These are phyloP conservation scores for Pangasius larnaudii DNA, from an alignment of 2,797 vertebrate genomes.

Conservation along the genomic window DNA sequence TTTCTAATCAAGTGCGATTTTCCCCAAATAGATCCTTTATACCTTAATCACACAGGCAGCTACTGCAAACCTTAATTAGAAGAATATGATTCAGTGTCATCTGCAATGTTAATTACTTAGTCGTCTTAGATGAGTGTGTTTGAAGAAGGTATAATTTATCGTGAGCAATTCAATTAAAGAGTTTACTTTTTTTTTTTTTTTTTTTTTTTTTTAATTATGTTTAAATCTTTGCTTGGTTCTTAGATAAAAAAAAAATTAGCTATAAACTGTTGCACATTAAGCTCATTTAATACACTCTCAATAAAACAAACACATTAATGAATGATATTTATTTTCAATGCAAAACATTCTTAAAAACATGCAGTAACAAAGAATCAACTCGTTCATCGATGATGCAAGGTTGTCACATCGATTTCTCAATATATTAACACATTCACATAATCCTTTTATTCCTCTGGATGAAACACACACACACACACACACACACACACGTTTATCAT, in stretches of 20 bases:
- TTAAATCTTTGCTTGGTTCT: background rate
- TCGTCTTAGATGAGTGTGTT: background rate
- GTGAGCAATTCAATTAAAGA: background rate
- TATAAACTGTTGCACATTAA: background rate
- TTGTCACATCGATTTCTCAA: background rate
- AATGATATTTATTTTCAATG: background rate
- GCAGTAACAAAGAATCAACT: background rate
- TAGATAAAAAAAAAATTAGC: background rate
- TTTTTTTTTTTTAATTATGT: background rate
- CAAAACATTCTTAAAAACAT: background rate
- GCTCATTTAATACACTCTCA: background rate
- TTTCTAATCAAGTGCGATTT: background rate
- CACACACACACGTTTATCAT: background rate
- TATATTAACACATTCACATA: conserved; percentile 4
- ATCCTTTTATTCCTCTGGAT: background rate
- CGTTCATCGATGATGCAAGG: background rate
- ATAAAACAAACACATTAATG: no score
- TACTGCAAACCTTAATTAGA: background rate
- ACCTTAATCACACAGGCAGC: background rate
- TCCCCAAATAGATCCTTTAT: background rate
- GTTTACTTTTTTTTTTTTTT: no score
- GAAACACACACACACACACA: background rate
- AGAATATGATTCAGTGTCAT: background rate
- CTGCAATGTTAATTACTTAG: background rate
- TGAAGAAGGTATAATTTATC: background rate